Conservation (phyloP, 2,888 invertebrate species). For the Automeris io region DNA sequence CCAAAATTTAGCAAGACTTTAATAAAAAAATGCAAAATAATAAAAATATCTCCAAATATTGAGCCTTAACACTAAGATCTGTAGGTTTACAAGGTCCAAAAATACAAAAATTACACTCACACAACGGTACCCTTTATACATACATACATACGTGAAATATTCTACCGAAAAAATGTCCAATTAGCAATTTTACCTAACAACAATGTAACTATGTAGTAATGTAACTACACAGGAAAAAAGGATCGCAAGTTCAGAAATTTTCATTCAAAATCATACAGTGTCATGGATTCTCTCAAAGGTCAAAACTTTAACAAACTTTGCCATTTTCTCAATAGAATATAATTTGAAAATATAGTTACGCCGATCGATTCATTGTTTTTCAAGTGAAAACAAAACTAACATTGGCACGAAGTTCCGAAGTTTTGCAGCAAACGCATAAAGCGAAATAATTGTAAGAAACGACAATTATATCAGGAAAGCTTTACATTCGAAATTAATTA, state of each 20-base stretch:
- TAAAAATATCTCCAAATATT: constrained; percentile 75
- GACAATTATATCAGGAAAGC: constrained; percentile 5
- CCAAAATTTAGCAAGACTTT: constrained; percentile 71
- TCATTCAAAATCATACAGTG: not conserved
- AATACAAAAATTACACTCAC: constrained; percentile 61
- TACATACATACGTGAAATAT: constrained; percentile 11
- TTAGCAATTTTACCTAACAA: not conserved
- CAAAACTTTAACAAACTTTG: constrained; percentile 10
- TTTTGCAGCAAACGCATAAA: constrained; percentile 27
- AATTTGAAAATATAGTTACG: not conserved
- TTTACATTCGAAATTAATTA: constrained; percentile 32
- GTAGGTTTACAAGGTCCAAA: constrained; percentile 62
- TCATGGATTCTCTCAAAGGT: not conserved
- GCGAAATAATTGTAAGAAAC: not conserved
- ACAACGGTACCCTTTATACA: constrained; percentile 29
- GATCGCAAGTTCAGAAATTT: not conserved
- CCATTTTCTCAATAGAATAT: constrained; percentile 14
- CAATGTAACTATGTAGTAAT: too few relatives aligned
- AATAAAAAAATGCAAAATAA: constrained; percentile 77
- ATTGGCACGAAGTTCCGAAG: constrained; percentile 44
- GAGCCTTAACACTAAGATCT: constrained; percentile 66
- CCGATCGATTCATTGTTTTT: constrained; percentile 1
- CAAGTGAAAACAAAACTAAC: constrained; percentile 4
- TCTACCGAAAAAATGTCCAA: not conserved
- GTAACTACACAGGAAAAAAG: not conserved